A percentile compares a stretch with the other conserved stretches of the same genome.
Evolutionary conservation across 2,888 invertebrate species (phyloP).

Genomic region (Acrobasis consociella): DNA sequence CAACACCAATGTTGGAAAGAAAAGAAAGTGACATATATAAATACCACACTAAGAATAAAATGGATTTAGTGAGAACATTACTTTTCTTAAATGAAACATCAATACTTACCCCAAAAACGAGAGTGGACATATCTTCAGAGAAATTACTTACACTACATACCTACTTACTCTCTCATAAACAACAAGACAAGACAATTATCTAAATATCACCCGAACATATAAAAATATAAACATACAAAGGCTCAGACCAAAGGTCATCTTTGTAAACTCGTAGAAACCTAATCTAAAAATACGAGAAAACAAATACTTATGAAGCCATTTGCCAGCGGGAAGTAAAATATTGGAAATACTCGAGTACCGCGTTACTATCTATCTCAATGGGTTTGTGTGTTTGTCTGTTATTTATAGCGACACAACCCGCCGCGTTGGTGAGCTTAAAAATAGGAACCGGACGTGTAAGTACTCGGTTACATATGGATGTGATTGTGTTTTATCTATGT

Average conservation of each 20-base stretch:
- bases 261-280: not conserved
- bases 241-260: not conserved
- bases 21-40: no score
- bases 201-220: no score
- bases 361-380: constrained; percentile 12
- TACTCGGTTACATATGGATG: constrained; percentile 5
- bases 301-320: constrained; percentile 17
- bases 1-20: no score
- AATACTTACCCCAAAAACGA: no score
- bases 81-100: no score
- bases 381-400: constrained; percentile 17
- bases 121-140: no score
- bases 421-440: constrained; percentile 21
- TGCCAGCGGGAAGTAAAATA: constrained; percentile 12
- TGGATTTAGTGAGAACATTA: no score
- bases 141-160: no score
- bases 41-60: no score
- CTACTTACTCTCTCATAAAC: no score
- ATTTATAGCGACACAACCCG: constrained; percentile 20
- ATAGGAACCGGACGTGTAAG: constrained; percentile 16
- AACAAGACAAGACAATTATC: no score
- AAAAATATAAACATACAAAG: no score
- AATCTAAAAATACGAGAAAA: constrained; percentile 1
- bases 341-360: not conserved
- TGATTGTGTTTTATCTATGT: constrained; percentile 17